phyloP scores from a whole-genome alignment of 2,113 vertebrate genomes.

The Ptilonorhynchus violaceus region DNA sequence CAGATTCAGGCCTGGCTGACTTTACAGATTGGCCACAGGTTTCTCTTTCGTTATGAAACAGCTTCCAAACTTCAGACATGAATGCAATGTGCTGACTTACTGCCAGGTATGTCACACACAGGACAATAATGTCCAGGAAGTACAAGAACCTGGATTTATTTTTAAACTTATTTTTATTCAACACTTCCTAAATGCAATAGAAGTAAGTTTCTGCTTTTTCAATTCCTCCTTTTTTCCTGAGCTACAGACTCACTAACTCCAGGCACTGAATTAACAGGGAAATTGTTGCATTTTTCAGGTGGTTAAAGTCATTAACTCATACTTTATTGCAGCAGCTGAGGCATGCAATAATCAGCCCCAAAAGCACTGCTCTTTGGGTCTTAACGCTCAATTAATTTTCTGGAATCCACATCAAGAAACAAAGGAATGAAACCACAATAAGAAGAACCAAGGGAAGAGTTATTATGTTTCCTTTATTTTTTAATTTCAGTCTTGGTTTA shows the following conservation, averaged over 20 bases:
- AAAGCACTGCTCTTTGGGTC: constrained; percentile 53
- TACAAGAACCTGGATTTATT: constrained; percentile 13
- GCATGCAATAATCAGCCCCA: constrained; percentile 55
- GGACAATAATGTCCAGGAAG: neutral
- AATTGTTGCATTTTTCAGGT: constrained; percentile 60
- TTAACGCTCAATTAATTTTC: constrained; percentile 68
- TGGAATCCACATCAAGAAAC: constrained; percentile 63
- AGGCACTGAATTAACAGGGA: constrained; percentile 51
- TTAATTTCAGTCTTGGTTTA: constrained; percentile 40
- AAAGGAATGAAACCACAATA: constrained; percentile 61
- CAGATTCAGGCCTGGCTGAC: neutral
- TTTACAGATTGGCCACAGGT: neutral
- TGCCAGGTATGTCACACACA: neutral
- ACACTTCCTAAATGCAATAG: neutral
- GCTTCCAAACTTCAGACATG: neutral
- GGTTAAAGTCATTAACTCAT: constrained; percentile 67
- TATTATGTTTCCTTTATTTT: constrained; percentile 28
- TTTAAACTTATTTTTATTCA: constrained; percentile 18
- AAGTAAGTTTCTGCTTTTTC: neutral
- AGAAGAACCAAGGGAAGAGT: constrained; percentile 54
- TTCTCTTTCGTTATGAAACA: neutral
- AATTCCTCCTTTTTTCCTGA: neutral
- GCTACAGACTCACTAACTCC: neutral
- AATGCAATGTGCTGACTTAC: neutral
- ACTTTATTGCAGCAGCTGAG: constrained; percentile 67